Base-by-base conservation (phyloP, 2,888 invertebrate species). In the Cryptocheilus praepositus region DNA sequence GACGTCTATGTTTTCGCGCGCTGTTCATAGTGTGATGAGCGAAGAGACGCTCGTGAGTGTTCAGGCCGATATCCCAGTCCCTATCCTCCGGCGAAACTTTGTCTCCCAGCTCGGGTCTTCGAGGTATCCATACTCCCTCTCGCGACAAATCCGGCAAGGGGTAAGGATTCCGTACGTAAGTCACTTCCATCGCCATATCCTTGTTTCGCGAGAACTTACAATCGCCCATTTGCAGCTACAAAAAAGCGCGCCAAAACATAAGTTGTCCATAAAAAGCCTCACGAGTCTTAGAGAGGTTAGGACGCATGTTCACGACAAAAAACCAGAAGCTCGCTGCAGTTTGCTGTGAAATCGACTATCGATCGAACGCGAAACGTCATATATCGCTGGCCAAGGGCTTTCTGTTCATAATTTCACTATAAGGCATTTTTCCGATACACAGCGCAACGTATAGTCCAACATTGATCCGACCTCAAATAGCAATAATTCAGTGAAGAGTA, bases 21-120 rank as follows among this genome's bases (percentile, higher is more conserved):
- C 92, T 92, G 67, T 91, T 91, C 71, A 92, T 84, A 8, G 92
- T 92, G 71, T 92, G 92, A 84, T 92, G 92, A 25, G 91, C 91
- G 79, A 90, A 92, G 25, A 92, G 89, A 55, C 92, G 89, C 22
- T 91, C 90, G 56, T 91, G 90, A 21, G 89, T 79, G 2, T 81
- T 78, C 61, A 87, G 64, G 69, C 81, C 83, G 19, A 70, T 67
- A 54, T 82, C 73, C 88, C 88, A 88, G 36, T 78, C 73, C 61
- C 70, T 77, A 61, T 86, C 85, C 56, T 74, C 68, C 11, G 76
- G 64, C 15, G 69, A 70, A 61, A 86, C 83, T 70, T 85, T 86
- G 67, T 79, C 65, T 43, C 83, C 84, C 51, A 88, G 70, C 36
- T 80, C 71, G 25, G 86, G 86, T 58, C 82, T 83, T 28, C 65